Evolutionary conservation across 2,797 vertebrate genomes (phyloP).

Genomic region (Carduelis carduelis): DNA sequence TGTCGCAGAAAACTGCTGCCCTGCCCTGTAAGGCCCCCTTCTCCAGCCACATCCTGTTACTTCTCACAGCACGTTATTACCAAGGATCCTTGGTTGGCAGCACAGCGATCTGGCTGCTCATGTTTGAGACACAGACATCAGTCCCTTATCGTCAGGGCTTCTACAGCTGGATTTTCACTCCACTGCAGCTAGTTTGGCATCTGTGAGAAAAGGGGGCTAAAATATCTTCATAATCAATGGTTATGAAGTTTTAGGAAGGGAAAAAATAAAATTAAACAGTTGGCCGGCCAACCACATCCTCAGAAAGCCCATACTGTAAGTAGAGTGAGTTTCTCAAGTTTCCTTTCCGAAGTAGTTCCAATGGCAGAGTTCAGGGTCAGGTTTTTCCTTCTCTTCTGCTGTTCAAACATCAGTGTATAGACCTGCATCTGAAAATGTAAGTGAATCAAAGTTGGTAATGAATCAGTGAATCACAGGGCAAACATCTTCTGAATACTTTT

Average conservation of each 20-base stretch:
- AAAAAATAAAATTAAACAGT: background rate
- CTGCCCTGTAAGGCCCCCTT: background rate
- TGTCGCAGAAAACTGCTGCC: background rate
- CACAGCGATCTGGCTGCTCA: fast-evolving
- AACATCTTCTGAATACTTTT: background rate
- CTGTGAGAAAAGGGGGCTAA: background rate
- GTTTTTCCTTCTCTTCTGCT: background rate
- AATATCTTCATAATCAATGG: background rate
- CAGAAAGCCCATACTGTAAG: background rate
- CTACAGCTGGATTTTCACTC: background rate
- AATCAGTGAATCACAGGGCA: background rate
- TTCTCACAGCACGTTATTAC: background rate
- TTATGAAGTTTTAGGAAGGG: background rate
- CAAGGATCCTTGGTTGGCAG: background rate
- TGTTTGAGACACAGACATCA: background rate
- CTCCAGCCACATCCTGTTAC: background rate
- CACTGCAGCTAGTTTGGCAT: background rate
- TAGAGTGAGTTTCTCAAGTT: background rate
- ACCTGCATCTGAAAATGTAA: background rate
- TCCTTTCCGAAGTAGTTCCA: background rate
- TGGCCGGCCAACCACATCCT: background rate
- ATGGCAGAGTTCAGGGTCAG: background rate
- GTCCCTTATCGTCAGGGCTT: background rate
- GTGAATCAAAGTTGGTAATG: background rate
- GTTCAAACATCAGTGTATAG: background rate